Conservation (phyloP, 2,113 vertebrate species). For the Bungarus multicinctus region DNA sequence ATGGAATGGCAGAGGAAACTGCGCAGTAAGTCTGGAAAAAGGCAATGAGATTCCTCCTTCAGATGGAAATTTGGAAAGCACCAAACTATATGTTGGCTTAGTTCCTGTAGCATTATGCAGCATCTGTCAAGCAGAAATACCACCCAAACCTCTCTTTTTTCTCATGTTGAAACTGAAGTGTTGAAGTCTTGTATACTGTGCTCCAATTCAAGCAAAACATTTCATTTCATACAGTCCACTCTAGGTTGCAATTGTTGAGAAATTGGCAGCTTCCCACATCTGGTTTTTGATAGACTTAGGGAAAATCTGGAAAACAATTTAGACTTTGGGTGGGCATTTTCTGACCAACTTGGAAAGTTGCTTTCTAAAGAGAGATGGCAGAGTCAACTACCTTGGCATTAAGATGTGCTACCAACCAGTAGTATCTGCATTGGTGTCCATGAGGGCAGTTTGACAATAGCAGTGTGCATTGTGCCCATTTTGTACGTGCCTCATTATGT, state of each 20-base stretch:
- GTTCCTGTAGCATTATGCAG: not conserved
- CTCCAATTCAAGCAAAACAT: not conserved
- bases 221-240: not conserved
- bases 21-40: slow-evolving; percentile 78
- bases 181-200: not conserved
- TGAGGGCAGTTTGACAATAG: not conserved
- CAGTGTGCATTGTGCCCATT: not conserved
- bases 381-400: not conserved
- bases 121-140: not conserved
- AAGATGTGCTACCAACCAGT: not conserved
- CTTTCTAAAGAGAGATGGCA: not conserved
- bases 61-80: accelerated
- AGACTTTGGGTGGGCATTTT: not conserved
- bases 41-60: not conserved
- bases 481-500: not conserved
- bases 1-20: slow-evolving; percentile 99
- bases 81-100: accelerated
- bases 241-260: not conserved
- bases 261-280: not conserved
- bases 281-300: not conserved
- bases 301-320: not conserved
- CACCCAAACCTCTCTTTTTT: not conserved
- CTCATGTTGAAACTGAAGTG: not conserved
- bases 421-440: not conserved
- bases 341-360: not conserved